Conservation (phyloP, 2,888 invertebrate genomes). For the Xiphydria camelus region DNA sequence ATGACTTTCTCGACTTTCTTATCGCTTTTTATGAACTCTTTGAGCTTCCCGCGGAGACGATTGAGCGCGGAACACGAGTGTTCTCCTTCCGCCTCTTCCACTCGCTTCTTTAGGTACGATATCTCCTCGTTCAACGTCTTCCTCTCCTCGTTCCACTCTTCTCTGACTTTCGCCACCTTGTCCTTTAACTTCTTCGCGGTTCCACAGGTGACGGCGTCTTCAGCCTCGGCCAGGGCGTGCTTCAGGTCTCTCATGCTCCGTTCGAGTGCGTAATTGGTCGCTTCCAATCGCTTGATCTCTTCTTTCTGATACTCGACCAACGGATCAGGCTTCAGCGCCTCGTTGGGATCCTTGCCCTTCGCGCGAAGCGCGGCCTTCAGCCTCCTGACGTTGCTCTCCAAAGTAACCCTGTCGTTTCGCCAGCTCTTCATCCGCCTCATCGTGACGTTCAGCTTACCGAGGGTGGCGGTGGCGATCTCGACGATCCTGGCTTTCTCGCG, state of each 20-base stretch:
- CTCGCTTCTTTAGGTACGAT: conserved; percentile 14
- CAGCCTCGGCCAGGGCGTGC: conserved; percentile 16
- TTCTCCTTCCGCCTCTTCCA: conserved; percentile 21
- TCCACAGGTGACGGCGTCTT: conserved; percentile 18
- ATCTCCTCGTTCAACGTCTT: conserved; percentile 22
- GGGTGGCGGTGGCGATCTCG: conserved; percentile 18
- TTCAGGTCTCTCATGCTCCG: conserved; percentile 23
- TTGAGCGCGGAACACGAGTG: conserved; percentile 8
- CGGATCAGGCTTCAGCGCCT: conserved; percentile 15
- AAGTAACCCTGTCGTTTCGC: too few relatives aligned
- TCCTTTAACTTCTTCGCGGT: conserved; percentile 14
- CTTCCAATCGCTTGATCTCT: conserved; percentile 25
- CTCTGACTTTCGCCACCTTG: conserved; percentile 13
- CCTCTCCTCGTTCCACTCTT: conserved; percentile 14
- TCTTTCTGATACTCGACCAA: conserved; percentile 24
- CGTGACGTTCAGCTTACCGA: conserved; percentile 23
- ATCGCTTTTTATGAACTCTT: conserved; percentile 26
- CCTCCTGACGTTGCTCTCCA: conserved; percentile 28
- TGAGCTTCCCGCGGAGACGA: conserved; percentile 21
- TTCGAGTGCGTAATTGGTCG: conserved; percentile 19
- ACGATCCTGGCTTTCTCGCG: conserved; percentile 25
- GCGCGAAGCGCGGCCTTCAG: conserved; percentile 21
- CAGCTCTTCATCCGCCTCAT: too few relatives aligned
- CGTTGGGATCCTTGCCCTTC: conserved; percentile 12
- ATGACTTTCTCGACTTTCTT: conserved; percentile 32